These are phyloP conservation scores for Epizoanthus illoricatus DNA, from an alignment of 92 coral and sea anemone genomes.

Conservation along the genomic window DNA sequence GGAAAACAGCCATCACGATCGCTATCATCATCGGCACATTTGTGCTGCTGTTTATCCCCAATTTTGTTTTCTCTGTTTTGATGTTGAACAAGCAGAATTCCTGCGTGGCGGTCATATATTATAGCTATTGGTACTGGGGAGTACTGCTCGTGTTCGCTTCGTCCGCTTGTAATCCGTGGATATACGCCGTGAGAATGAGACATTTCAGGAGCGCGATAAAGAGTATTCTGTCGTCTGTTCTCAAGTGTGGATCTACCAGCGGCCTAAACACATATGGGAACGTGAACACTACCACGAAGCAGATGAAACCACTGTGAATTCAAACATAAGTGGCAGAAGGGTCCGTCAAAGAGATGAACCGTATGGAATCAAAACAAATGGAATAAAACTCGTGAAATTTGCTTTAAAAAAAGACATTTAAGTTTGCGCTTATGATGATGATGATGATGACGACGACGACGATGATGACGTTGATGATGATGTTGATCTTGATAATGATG, in stretches of 20 bases:
- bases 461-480: too few species aligned
- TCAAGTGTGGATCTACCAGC: not conserved
- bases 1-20: constrained; percentile 42
- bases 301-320: too few species aligned
- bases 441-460: too few species aligned
- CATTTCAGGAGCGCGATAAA: constrained; percentile 41
- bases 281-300: too few species aligned
- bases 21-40: constrained; percentile 41
- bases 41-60: constrained; percentile 39
- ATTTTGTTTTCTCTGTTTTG: constrained; percentile 45
- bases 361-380: too few species aligned
- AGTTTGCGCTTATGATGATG: too few species aligned
- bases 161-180: constrained; percentile 49
- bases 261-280: too few species aligned
- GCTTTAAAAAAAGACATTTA: too few species aligned
- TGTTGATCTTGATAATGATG: too few species aligned
- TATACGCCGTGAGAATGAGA: constrained; percentile 49
- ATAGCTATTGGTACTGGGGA: constrained; percentile 53
- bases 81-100: constrained; percentile 14
- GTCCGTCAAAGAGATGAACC: too few species aligned
- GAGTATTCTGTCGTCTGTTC: not conserved
- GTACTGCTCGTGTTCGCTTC: constrained; percentile 31
- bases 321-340: too few species aligned
- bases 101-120: constrained; percentile 30
- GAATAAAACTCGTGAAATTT: too few species aligned